Evolutionary conservation across 2,888 invertebrate species (phyloP).

Genomic region (Eristalis arbustorum): DNA sequence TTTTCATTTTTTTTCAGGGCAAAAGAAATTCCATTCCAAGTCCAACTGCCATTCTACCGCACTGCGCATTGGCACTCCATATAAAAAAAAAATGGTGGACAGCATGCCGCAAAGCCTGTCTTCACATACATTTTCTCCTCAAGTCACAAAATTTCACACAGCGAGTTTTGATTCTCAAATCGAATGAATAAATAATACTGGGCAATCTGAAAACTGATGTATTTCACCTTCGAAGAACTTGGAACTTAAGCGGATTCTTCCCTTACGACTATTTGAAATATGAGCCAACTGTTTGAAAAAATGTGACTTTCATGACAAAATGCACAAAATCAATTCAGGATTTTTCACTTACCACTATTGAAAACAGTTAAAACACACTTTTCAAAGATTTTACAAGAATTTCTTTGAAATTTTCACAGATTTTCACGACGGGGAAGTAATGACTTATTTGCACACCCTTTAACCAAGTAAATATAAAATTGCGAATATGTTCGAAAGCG

Average conservation of each 20-base stretch:
- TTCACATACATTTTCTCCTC: background rate
- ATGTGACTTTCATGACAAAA: conserved; percentile 7
- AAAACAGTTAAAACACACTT: conserved; percentile 54
- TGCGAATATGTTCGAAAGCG: conserved; percentile 49
- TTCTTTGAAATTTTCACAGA: conserved; percentile 55
- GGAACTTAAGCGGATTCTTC: background rate
- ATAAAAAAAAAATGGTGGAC: conserved; percentile 47
- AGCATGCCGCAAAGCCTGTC: conserved; percentile 23
- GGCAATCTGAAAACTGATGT: background rate
- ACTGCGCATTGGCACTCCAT: conserved; percentile 58
- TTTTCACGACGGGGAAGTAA: conserved; percentile 48
- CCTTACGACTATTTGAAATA: background rate
- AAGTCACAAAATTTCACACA: background rate
- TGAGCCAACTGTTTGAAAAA: conserved; percentile 43
- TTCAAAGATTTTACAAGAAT: conserved; percentile 40
- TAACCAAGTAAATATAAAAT: conserved; percentile 61
- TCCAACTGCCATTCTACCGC: conserved; percentile 45
- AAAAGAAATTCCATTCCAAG: conserved; percentile 43
- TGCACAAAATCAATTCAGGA: background rate
- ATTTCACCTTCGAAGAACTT: background rate
- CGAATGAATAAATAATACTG: conserved; percentile 6
- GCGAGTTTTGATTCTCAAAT: background rate
- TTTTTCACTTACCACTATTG: conserved; percentile 53
- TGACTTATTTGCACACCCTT: conserved; percentile 58
- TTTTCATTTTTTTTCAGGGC: conserved; percentile 11